Evolutionary conservation across 2,888 invertebrate species (phyloP).

Genomic region (Drosophila hamatofila): DNA sequence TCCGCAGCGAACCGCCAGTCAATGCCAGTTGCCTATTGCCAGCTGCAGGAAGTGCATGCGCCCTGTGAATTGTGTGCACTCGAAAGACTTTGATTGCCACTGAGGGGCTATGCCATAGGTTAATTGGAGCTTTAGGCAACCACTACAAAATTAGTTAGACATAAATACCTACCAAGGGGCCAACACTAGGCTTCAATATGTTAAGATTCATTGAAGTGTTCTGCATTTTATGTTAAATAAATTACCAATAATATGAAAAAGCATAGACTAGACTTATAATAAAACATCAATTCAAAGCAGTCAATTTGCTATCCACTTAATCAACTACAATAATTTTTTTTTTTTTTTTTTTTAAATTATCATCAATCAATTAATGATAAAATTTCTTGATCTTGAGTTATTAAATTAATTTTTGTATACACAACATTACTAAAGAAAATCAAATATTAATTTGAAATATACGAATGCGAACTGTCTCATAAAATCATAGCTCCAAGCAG

Average conservation of each 20-base stretch:
- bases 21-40: conserved; percentile 21
- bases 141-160: conserved; percentile 2
- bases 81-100: conserved; percentile 31
- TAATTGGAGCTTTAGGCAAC: conserved; percentile 45
- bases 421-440: no score
- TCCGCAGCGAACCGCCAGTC: conserved; percentile 35
- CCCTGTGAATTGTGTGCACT: conserved; percentile 25
- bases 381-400: no score
- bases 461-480: neutral
- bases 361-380: no score
- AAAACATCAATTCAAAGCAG: no score
- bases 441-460: neutral
- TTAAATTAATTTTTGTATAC: no score
- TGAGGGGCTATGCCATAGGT: conserved; percentile 16
- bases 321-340: no score
- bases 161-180: neutral
- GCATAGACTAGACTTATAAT: no score
- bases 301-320: no score
- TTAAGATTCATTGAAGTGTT: neutral
- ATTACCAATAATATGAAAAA: no score
- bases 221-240: no score
- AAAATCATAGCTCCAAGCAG: neutral
- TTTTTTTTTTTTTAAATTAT: no score
- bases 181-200: neutral
- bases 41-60: conserved; percentile 44